Evolutionary conservation across 1,140 invertebrate species (phyloP).

Genomic region (Phymorhynchus buccinoides): DNA sequence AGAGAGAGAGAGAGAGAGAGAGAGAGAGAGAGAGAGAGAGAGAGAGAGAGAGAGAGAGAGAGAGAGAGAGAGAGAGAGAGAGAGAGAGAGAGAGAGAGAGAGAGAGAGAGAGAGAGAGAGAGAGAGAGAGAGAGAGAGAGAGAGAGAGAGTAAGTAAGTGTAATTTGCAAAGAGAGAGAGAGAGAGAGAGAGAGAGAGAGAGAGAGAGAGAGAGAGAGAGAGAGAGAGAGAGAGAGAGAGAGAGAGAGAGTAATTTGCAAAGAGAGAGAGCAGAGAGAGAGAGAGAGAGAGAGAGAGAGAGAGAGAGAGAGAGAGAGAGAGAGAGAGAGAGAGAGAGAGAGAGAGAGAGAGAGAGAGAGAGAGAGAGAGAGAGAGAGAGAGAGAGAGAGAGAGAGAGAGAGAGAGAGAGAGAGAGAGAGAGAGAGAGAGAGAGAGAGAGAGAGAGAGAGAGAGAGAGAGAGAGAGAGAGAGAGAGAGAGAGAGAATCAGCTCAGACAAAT

Average conservation of each 20-base stretch:
- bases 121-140: neutral
- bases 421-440: neutral
- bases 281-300: too few relatives aligned
- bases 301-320: neutral
- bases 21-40: too few relatives aligned
- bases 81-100: too few relatives aligned
- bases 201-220: conserved; percentile 7
- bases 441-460: conserved; percentile 2
- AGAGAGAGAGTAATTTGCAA: too few relatives aligned
- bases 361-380: neutral
- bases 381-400: neutral
- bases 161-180: conserved; percentile 13
- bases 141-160: conserved; percentile 1
- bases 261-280: too few relatives aligned
- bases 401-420: too few relatives aligned
- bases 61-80: too few relatives aligned
- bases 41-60: too few relatives aligned
- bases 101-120: too few relatives aligned
- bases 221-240: neutral
- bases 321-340: too few relatives aligned
- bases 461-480: neutral
- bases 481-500: neutral
- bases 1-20: too few relatives aligned
- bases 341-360: neutral
- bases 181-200: conserved; percentile 35